Conservation (phyloP, 2,113 vertebrate species). For the Campylorhamphus procurvoides region DNA sequence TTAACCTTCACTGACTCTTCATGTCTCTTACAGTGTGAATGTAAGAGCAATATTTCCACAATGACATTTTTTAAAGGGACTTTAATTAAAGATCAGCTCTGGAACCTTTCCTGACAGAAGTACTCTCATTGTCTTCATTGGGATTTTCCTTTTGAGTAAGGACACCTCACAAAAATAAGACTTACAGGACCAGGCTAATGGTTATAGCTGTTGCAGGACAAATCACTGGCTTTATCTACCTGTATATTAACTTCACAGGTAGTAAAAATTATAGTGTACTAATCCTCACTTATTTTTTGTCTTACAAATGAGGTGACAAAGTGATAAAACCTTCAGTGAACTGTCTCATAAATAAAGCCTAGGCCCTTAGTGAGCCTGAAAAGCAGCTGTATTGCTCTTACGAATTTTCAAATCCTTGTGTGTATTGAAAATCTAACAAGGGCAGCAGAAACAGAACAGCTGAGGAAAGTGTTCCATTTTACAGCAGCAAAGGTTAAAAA, state of each 20-base stretch:
- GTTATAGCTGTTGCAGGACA: neutral
- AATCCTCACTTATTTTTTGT: neutral
- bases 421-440: neutral
- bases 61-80: neutral
- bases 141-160: neutral
- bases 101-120: neutral
- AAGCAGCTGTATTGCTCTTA: neutral
- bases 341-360: neutral
- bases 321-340: neutral
- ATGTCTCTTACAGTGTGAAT: neutral
- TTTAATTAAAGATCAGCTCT: neutral
- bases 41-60: slow-evolving; percentile 10
- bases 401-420: neutral
- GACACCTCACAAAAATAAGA: neutral
- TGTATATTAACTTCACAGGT: neutral
- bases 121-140: neutral
- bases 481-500: neutral
- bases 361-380: neutral
- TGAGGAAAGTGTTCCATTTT: neutral
- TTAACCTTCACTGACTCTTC: slow-evolving; percentile 41
- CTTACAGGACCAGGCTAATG: neutral
- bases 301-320: neutral
- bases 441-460: neutral
- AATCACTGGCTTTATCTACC: neutral
- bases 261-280: neutral